Evolutionary conservation across 2,113 vertebrate species (phyloP).

Genomic region (Sisor rabdophorus): DNA sequence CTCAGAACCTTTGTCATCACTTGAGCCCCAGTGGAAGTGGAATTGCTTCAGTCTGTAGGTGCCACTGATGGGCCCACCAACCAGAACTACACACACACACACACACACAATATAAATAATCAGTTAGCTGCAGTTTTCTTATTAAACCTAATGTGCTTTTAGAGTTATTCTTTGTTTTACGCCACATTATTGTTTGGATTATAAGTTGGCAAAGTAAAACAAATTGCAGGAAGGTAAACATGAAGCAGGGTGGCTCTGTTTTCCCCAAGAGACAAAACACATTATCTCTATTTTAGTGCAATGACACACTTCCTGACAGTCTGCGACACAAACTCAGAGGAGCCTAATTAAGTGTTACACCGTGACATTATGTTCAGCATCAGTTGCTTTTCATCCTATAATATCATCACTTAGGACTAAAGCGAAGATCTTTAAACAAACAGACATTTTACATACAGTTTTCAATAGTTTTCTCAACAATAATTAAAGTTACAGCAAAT

Average conservation of each 20-base stretch:
- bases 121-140: background rate
- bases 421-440: too few species aligned
- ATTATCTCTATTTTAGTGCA: background rate
- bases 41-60: constrained; percentile 85
- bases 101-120: background rate
- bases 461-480: background rate
- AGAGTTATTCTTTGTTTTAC: background rate
- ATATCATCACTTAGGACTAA: constrained; percentile 36
- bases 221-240: background rate
- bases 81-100: constrained; percentile 68
- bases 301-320: background rate
- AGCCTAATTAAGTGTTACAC: background rate
- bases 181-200: background rate
- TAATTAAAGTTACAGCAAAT: too few species aligned
- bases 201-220: background rate
- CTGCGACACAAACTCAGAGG: background rate
- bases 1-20: constrained; percentile 82
- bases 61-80: constrained; percentile 77
- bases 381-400: constrained; percentile 12
- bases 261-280: background rate
- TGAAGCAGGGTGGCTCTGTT: background rate
- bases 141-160: background rate
- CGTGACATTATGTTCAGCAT: background rate
- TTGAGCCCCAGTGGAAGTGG: constrained; percentile 92
- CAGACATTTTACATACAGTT: too few species aligned